Conservation (phyloP, 2,888 invertebrate genomes). For the Boloria euphrosyne region DNA sequence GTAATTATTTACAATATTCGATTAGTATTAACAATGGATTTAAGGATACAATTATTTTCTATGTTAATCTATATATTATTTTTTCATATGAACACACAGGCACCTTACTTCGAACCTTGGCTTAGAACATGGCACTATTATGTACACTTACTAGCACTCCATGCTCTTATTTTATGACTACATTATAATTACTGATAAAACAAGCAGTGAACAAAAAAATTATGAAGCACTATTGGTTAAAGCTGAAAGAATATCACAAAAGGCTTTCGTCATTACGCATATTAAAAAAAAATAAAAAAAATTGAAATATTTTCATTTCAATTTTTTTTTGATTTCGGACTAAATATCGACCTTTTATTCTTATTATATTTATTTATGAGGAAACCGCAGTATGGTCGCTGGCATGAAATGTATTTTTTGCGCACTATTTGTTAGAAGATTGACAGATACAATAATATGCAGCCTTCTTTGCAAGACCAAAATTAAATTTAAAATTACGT, state of each 20-base stretch:
- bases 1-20: conserved; percentile 12
- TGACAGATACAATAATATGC: too few species aligned
- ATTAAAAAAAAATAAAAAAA: neutral
- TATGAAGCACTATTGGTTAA: neutral
- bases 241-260: neutral
- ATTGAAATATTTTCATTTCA: too few species aligned
- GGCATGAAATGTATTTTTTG: too few species aligned
- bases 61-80: conserved; percentile 52
- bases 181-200: conserved; percentile 9
- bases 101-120: conserved; percentile 72
- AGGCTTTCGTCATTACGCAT: neutral
- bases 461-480: too few species aligned
- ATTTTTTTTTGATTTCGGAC: too few species aligned
- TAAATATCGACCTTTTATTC: too few species aligned
- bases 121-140: conserved; percentile 70
- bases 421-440: too few species aligned
- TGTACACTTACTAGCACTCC: conserved; percentile 43
- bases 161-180: conserved; percentile 34
- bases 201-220: neutral
- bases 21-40: conserved; percentile 29
- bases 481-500: too few species aligned
- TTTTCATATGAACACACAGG: conserved; percentile 76
- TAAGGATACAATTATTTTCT: conserved; percentile 28
- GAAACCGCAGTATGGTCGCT: too few species aligned
- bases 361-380: too few species aligned